These are phyloP conservation scores for Dasypus novemcinctus DNA, from an alignment of 2,113 vertebrate species.

Conservation along the genomic window DNA sequence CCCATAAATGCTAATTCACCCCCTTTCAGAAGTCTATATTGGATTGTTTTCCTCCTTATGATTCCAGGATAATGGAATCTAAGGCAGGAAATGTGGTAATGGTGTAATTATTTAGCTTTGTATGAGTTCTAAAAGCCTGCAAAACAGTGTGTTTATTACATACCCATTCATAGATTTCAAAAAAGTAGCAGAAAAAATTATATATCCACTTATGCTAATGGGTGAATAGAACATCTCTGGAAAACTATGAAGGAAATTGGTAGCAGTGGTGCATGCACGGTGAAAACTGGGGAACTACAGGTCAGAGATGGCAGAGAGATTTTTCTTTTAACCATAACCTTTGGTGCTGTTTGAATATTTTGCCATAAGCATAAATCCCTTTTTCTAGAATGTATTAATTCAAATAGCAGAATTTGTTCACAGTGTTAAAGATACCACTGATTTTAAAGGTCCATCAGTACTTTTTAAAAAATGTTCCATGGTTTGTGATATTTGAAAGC, in stretches of 20 bases:
- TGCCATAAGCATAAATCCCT: background rate
- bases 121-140: background rate
- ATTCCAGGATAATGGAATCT: background rate
- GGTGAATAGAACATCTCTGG: background rate
- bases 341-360: background rate
- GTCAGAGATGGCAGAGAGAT: background rate
- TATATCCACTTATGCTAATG: background rate
- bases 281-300: too few relatives aligned
- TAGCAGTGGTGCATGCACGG: accelerated
- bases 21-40: background rate
- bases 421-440: background rate
- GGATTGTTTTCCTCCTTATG: background rate
- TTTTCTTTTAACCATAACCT: background rate
- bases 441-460: background rate
- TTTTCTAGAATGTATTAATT: constrained; percentile 36
- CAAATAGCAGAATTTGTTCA: background rate
- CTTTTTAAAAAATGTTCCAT: background rate
- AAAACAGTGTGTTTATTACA: background rate
- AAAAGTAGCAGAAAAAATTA: background rate
- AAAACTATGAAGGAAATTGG: background rate
- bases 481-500: background rate
- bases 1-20: background rate
- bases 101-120: background rate
- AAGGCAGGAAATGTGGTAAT: background rate
- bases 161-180: background rate